phyloP scores from a whole-genome alignment of 2,888 invertebrate species.

The Phytoseiulus persimilis region DNA sequence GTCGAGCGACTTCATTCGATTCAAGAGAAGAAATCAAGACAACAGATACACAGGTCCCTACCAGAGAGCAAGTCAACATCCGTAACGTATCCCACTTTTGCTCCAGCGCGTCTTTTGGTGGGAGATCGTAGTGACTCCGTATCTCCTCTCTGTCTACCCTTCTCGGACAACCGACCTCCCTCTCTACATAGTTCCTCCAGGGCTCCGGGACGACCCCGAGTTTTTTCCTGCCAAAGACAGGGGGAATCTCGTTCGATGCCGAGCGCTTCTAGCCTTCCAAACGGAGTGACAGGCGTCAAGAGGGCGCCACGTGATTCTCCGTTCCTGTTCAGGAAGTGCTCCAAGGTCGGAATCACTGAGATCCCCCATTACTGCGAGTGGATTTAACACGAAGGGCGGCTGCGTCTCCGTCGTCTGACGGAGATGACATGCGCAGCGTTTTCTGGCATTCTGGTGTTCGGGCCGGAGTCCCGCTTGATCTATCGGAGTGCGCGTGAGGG shows the following conservation, averaged over 20 bases:
- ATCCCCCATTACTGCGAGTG: conserved; percentile 33
- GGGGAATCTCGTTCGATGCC: not conserved
- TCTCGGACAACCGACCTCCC: no score
- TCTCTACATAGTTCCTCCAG: no score
- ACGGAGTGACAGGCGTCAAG: not conserved
- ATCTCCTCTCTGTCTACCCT: no score
- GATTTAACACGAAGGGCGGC: conserved; percentile 10
- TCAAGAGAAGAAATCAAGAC: no score
- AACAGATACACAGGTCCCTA: no score
- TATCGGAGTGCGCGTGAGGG: not conserved
- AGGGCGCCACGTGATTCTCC: not conserved
- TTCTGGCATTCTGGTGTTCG: not conserved
- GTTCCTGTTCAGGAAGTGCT: not conserved
- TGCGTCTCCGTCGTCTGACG: not conserved
- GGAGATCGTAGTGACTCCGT: no score
- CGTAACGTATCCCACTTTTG: no score
- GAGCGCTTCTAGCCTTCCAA: not conserved
- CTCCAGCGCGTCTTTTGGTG: no score
- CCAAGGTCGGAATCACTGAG: conserved; percentile 21
- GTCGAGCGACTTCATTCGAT: no score
- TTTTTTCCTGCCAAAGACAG: not conserved
- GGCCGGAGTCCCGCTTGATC: not conserved
- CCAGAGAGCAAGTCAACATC: no score
- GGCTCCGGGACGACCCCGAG: not conserved
- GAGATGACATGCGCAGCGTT: not conserved